Conservation (phyloP, 2,888 invertebrate genomes). For the Pseudococcus jackbeardsleyi region DNA sequence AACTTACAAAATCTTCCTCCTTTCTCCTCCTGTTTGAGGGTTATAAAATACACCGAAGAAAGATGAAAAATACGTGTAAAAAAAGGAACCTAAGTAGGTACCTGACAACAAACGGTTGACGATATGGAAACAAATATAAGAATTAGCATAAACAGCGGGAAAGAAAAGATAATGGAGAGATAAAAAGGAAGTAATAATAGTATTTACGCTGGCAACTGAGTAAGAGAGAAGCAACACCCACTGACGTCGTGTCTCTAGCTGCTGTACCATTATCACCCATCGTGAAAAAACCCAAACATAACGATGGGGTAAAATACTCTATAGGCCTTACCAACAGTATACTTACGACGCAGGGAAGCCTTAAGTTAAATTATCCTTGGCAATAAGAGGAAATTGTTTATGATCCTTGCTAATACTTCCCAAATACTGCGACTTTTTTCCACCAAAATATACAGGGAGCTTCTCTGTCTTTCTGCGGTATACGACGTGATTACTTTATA, state of each 20-base stretch:
- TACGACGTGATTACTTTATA: no score
- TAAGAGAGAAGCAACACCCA: constrained; percentile 57
- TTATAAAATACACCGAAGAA: no score
- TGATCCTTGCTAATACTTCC: constrained; percentile 42
- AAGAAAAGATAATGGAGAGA: constrained; percentile 63
- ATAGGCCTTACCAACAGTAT: background rate
- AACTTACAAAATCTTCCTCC: no score
- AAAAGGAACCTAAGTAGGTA: background rate
- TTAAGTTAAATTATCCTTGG: constrained; percentile 60
- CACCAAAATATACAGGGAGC: background rate
- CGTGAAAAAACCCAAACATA: constrained; percentile 30
- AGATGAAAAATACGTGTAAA: background rate
- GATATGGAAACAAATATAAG: constrained; percentile 63
- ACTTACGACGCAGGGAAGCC: constrained; percentile 2
- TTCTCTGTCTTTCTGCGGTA: no score
- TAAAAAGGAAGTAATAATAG: constrained; percentile 65
- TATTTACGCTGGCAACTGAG: constrained; percentile 56
- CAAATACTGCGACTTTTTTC: background rate
- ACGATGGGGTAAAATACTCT: constrained; percentile 38
- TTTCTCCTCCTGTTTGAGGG: no score
- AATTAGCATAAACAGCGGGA: constrained; percentile 65
- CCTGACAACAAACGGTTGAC: constrained; percentile 58
- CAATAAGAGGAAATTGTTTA: constrained; percentile 59
- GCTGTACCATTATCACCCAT: constrained; percentile 60
- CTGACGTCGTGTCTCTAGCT: constrained; percentile 50